These are phyloP conservation scores for Haliclystus octoradiatus DNA, from an alignment of 30 jellyfish, hydroid and myxozoan genomes.

Conservation along the genomic window DNA sequence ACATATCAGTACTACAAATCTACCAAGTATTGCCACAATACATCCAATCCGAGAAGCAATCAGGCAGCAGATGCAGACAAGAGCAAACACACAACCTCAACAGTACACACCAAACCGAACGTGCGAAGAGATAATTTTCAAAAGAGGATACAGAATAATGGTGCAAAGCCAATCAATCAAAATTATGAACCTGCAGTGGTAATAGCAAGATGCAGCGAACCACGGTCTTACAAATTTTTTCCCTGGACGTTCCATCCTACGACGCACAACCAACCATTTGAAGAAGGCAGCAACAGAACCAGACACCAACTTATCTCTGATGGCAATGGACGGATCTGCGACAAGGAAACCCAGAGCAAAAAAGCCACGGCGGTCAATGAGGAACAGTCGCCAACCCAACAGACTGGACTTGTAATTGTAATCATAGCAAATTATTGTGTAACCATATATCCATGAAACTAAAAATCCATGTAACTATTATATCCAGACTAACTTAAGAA, in stretches of 20 bases:
- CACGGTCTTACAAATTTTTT: not conserved
- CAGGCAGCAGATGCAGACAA: conserved; percentile 3
- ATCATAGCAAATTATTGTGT: not conserved
- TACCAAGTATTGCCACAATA: not conserved
- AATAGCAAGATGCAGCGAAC: conserved; percentile 1
- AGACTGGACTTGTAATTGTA: conserved; percentile 1
- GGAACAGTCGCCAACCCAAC: conserved; percentile 2
- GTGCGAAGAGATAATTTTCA: not conserved
- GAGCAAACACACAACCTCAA: not conserved
- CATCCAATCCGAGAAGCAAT: not conserved
- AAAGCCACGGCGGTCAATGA: conserved; percentile 1
- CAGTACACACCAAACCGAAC: not conserved
- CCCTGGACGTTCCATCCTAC: conserved; percentile 2
- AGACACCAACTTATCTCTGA: not conserved
- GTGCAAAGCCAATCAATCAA: not conserved
- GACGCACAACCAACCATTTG: conserved; percentile 1
- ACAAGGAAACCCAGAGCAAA: not conserved
- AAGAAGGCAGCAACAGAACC: conserved; percentile 1
- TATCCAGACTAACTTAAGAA: not conserved
- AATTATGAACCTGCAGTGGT: not conserved
- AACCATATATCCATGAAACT: too few relatives aligned
- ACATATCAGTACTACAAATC: conserved; percentile 2
- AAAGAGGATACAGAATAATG: not conserved
- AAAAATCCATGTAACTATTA: too few relatives aligned
- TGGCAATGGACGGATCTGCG: conserved; percentile 1